A percentile compares a stretch with the other conserved stretches of the same genome.
Evolutionary conservation across 2,113 vertebrate species (phyloP).

Genomic region (Cathartes aura): DNA sequence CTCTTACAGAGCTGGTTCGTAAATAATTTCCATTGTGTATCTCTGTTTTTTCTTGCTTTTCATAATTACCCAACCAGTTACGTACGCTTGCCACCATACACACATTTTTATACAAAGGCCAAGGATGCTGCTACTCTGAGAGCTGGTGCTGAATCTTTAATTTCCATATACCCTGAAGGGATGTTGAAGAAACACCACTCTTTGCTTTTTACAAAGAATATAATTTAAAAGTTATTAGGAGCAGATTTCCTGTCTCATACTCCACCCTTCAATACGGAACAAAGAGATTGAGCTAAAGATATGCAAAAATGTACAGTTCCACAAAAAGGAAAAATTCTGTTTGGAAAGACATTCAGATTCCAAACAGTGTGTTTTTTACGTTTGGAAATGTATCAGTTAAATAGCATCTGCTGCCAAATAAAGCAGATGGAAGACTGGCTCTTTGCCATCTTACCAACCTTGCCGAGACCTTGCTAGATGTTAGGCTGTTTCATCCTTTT

Average conservation of each 20-base stretch:
- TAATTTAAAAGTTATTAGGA: neutral
- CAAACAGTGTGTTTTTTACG: neutral
- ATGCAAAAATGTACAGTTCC: constrained; percentile 27
- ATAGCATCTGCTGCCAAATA: constrained; percentile 5
- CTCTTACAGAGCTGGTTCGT: fast-evolving
- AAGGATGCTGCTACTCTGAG: neutral
- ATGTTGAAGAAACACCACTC: neutral
- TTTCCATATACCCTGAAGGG: neutral
- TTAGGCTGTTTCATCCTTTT: neutral
- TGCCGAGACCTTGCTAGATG: neutral
- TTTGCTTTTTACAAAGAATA: neutral
- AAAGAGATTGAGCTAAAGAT: constrained; percentile 27
- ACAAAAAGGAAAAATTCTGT: neutral
- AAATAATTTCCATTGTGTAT: neutral
- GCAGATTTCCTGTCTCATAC: constrained; percentile 37
- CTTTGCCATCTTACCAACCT: neutral
- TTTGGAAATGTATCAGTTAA: constrained; percentile 30
- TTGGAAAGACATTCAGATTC: neutral
- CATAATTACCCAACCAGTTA: neutral
- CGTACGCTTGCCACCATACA: neutral
- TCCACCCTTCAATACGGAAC: constrained; percentile 26
- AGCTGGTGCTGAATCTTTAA: neutral
- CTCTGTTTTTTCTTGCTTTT: neutral
- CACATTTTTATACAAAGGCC: neutral
- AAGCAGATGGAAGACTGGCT: constrained; percentile 21